Percentiles rank a stretch among this genome's conserved stretches.
phyloP scores from a whole-genome alignment of 2,888 invertebrate species.

The Limenitis camilla region DNA sequence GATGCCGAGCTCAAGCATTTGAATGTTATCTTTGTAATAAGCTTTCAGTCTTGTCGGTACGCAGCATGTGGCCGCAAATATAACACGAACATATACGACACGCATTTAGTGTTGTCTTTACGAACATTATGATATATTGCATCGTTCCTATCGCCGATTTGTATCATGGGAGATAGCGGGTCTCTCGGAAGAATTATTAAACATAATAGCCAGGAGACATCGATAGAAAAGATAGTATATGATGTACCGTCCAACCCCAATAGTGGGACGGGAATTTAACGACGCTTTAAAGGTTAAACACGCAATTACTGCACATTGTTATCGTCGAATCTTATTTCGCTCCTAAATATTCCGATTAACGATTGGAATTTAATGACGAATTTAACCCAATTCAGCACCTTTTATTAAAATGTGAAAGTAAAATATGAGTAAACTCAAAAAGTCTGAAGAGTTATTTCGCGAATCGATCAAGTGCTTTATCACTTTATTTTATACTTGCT shows the following conservation, averaged over 20 bases:
- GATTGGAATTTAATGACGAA: constrained; percentile 8
- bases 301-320: constrained; percentile 17
- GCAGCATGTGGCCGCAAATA: constrained; percentile 56
- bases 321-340: constrained; percentile 6
- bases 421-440: constrained; percentile 3
- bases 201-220: constrained; percentile 24
- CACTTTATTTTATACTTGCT: constrained; percentile 14
- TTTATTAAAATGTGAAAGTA: constrained; percentile 17
- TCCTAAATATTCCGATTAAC: constrained; percentile 13
- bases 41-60: constrained; percentile 30
- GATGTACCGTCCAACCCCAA: constrained; percentile 14
- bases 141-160: constrained; percentile 24
- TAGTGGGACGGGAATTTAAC: constrained; percentile 20
- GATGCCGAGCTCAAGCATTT: constrained; percentile 33
- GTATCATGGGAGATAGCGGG: constrained; percentile 26
- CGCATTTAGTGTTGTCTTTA: constrained; percentile 31
- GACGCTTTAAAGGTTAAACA: constrained; percentile 20
- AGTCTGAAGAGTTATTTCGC: constrained; percentile 8
- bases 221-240: constrained; percentile 14
- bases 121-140: constrained; percentile 52
- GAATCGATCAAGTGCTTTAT: constrained; percentile 17
- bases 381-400: constrained; percentile 13
- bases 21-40: constrained; percentile 33
- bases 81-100: constrained; percentile 57
- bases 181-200: constrained; percentile 24